Conservation (phyloP, 2,888 invertebrate genomes). For the Pachydiplax longipennis region DNA sequence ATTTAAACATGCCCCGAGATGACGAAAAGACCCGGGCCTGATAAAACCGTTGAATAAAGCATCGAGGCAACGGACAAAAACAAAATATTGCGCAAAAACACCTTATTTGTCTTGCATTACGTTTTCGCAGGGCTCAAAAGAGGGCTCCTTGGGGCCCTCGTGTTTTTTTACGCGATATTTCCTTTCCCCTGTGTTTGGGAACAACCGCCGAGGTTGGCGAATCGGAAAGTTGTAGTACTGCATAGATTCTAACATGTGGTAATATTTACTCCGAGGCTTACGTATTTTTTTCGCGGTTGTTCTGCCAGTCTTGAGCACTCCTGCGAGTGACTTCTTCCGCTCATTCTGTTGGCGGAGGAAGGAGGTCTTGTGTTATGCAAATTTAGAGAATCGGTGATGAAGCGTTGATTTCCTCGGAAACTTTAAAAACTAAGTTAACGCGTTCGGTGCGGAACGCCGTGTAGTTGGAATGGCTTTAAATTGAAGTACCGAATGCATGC, state of each 20-base stretch:
- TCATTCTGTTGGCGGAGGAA: not conserved
- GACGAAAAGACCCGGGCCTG: not conserved
- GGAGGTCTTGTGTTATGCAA: not conserved
- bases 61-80: not conserved
- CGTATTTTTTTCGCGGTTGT: not conserved
- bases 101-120: constrained; percentile 25
- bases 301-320: not conserved
- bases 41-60: constrained; percentile 3
- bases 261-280: not conserved
- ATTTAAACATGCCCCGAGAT: not conserved
- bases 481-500: too few relatives aligned
- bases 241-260: not conserved
- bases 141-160: not conserved
- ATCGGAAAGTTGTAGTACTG: not conserved
- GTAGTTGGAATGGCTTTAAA: too few relatives aligned
- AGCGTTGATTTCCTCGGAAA: not conserved
- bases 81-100: not conserved
- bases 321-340: not conserved
- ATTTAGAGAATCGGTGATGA: not conserved
- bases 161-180: not conserved
- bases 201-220: not conserved
- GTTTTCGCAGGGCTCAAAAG: not conserved
- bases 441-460: not conserved
- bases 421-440: not conserved
- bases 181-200: not conserved